Evolutionary conservation across 2,797 vertebrate genomes (phyloP).

Genomic region (Galaxias olidus): DNA sequence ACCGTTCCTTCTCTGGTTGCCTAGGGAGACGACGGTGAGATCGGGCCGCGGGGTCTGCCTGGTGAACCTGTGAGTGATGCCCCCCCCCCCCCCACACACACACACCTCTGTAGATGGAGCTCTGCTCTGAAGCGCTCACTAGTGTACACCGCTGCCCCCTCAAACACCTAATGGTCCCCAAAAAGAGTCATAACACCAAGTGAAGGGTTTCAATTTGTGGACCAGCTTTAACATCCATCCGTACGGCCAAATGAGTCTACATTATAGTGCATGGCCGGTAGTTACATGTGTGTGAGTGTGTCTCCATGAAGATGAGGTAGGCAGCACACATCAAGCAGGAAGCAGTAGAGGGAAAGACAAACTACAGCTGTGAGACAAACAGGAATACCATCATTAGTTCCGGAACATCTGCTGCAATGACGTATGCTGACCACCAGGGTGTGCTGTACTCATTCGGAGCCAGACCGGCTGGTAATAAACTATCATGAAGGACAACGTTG

Average conservation of each 20-base stretch:
- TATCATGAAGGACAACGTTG: constrained; percentile 35
- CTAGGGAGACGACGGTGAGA: constrained; percentile 97
- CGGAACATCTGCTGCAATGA: constrained; percentile 36
- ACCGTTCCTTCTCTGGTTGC: constrained; percentile 41
- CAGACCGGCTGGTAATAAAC: constrained; percentile 36
- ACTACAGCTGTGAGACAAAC: background rate
- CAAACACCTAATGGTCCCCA: background rate
- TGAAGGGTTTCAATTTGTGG: no score
- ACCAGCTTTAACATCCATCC: no score
- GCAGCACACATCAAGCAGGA: constrained; percentile 38
- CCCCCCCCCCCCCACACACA: constrained; percentile 62
- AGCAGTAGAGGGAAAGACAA: constrained; percentile 15
- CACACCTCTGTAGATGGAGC: no score
- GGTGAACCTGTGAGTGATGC: constrained; percentile 90
- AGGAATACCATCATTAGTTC: background rate
- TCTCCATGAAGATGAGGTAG: constrained; percentile 31
- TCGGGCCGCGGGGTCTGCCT: constrained; percentile 94
- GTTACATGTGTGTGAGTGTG: constrained; percentile 8
- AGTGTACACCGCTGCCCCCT: no score
- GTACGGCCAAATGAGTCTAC: no score
- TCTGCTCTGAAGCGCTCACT: background rate
- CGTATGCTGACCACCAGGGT: constrained; percentile 65
- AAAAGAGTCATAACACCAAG: no score
- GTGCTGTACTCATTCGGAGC: constrained; percentile 53
- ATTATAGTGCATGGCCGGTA: no score